Conservation (phyloP, 2,888 invertebrate species). For the Eupithecia abbreviata region DNA sequence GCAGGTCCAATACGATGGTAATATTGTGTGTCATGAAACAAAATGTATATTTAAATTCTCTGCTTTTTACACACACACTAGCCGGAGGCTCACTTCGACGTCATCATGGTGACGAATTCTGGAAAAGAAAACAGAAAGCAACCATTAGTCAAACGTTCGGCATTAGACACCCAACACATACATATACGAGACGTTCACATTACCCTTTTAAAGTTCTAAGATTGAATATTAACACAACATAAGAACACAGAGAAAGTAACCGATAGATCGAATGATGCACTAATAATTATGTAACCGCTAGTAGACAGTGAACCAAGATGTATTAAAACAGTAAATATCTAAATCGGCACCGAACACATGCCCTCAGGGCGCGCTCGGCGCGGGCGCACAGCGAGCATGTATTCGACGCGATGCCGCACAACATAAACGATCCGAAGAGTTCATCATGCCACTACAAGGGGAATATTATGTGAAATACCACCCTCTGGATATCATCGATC, state of each 20-base stretch:
- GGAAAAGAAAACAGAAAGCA: slow-evolving; percentile 72
- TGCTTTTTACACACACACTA: slow-evolving; percentile 84
- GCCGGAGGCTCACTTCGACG: slow-evolving; percentile 97
- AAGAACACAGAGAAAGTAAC: slow-evolving; percentile 66
- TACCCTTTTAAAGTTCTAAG: slow-evolving; percentile 58
- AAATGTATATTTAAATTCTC: slow-evolving; percentile 86
- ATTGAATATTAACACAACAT: slow-evolving; percentile 63
- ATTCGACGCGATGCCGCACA: slow-evolving; percentile 55
- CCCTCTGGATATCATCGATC: slow-evolving; percentile 60
- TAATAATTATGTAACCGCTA: slow-evolving; percentile 64
- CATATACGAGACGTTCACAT: slow-evolving; percentile 46
- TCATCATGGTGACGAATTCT: slow-evolving; percentile 99
- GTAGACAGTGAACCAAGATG: slow-evolving; percentile 62
- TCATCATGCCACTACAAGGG: slow-evolving; percentile 77
- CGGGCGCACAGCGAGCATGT: slow-evolving; percentile 44
- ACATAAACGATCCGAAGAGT: slow-evolving; percentile 57
- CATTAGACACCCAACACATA: background rate
- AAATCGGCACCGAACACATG: slow-evolving; percentile 42
- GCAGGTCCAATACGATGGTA: slow-evolving; percentile 85
- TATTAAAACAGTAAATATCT: slow-evolving; percentile 52
- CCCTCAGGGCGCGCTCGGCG: slow-evolving; percentile 11
- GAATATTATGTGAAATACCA: slow-evolving; percentile 75
- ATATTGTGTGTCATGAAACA: slow-evolving; percentile 85
- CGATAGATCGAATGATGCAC: slow-evolving; percentile 74
- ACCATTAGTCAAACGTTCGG: slow-evolving; percentile 47